These are phyloP conservation scores for Podarcis siculus DNA, from an alignment of 2,797 vertebrate genomes.

Conservation along the genomic window DNA sequence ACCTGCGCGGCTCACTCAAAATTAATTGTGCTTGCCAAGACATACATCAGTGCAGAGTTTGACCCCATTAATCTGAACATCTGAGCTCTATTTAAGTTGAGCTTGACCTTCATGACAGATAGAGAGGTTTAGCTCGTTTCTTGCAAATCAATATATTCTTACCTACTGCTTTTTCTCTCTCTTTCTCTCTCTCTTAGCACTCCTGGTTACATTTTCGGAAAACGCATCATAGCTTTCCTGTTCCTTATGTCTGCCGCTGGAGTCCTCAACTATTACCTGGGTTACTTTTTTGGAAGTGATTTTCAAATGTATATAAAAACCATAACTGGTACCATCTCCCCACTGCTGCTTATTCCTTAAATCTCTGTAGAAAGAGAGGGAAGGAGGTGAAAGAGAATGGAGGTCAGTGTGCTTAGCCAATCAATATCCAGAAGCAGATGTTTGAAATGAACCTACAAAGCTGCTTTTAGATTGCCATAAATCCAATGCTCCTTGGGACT, in stretches of 20 bases:
- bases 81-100: constrained; percentile 3
- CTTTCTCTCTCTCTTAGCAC: constrained; percentile 79
- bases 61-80: background rate
- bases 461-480: constrained; percentile 66
- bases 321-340: constrained; percentile 84
- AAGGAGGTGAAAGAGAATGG: background rate
- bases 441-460: constrained; percentile 53
- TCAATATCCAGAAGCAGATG: constrained; percentile 53
- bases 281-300: constrained; percentile 80
- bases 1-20: background rate
- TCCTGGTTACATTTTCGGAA: constrained; percentile 94
- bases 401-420: constrained; percentile 21
- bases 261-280: constrained; percentile 87
- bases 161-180: background rate
- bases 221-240: constrained; percentile 90
- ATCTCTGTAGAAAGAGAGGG: background rate
- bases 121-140: background rate
- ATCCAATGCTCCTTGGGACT: constrained; percentile 60
- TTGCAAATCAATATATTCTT: fast-evolving
- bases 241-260: constrained; percentile 91
- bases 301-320: constrained; percentile 88
- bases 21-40: background rate
- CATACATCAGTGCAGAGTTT: background rate
- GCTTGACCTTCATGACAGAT: constrained; percentile 12
- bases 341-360: constrained; percentile 90